Evolutionary conservation across 2,888 invertebrate species (phyloP).

Genomic region (Limnephilus marmoratus): DNA sequence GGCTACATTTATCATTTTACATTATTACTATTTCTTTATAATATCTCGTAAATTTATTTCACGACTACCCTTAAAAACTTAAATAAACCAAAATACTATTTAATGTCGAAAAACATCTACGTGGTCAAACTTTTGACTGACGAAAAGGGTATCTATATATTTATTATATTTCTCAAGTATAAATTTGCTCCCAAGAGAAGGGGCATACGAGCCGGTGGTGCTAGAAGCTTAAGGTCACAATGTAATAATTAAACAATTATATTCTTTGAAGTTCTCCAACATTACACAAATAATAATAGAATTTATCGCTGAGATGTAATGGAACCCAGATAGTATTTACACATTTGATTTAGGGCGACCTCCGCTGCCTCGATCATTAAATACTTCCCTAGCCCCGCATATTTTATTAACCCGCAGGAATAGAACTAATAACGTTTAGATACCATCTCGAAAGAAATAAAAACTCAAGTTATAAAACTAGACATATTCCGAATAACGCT

Average conservation of each 20-base stretch:
- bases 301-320: neutral
- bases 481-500: slow-evolving; percentile 40
- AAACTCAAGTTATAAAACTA: slow-evolving; percentile 40
- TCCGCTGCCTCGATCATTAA: slow-evolving; percentile 1
- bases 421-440: slow-evolving; percentile 30
- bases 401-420: slow-evolving; percentile 40
- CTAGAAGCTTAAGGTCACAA: neutral
- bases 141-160: too few relatives aligned
- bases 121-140: too few relatives aligned
- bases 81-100: neutral
- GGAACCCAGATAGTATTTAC: neutral
- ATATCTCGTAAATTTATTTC: neutral
- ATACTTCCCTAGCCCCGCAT: neutral
- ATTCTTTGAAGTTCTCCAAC: neutral
- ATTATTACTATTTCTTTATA: neutral
- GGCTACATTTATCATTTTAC: neutral
- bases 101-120: neutral
- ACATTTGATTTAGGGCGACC: slow-evolving; percentile 11
- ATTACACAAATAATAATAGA: neutral
- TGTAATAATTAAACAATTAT: neutral
- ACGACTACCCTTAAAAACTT: neutral
- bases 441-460: slow-evolving; percentile 40
- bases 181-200: too few relatives aligned
- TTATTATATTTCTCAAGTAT: too few relatives aligned
- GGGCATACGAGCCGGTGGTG: neutral